A percentile compares a stretch with the other conserved stretches of the same genome.
These are phyloP conservation scores for Bhutanitis thaidina DNA, from an alignment of 2,888 invertebrate species.

Conservation along the genomic window DNA sequence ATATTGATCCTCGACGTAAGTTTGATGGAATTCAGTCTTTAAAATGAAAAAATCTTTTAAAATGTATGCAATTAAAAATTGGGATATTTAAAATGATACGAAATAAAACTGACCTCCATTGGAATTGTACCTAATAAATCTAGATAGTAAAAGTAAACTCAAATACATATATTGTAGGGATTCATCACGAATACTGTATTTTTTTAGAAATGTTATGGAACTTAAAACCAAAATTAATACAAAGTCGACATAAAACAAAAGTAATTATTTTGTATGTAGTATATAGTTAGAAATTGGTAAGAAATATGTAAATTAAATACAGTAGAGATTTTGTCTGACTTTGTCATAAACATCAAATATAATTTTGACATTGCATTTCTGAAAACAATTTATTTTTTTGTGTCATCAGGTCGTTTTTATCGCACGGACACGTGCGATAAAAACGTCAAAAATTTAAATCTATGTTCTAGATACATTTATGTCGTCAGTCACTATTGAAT, in stretches of 20 bases:
- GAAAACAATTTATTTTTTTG: background rate
- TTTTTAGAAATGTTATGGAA: constrained; percentile 6
- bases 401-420: too few relatives aligned
- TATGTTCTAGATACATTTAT: too few relatives aligned
- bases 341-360: constrained; percentile 14
- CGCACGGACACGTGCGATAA: too few relatives aligned
- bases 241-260: constrained; percentile 10
- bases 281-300: constrained; percentile 1
- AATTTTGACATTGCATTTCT: constrained; percentile 11
- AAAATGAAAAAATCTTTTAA: background rate
- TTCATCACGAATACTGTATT: constrained; percentile 14
- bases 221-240: constrained; percentile 5
- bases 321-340: constrained; percentile 19
- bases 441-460: too few relatives aligned
- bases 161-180: background rate
- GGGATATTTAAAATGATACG: too few relatives aligned
- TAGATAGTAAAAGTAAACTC: constrained; percentile 5
- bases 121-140: background rate
- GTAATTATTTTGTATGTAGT: constrained; percentile 15
- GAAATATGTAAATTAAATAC: constrained; percentile 11
- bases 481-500: too few relatives aligned
- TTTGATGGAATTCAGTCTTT: constrained; percentile 12
- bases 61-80: too few relatives aligned
- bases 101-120: constrained; percentile 12
- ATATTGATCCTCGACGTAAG: constrained; percentile 18